These are phyloP conservation scores for Euthynnus affinis DNA, from an alignment of 2,797 vertebrate species.

Conservation along the genomic window DNA sequence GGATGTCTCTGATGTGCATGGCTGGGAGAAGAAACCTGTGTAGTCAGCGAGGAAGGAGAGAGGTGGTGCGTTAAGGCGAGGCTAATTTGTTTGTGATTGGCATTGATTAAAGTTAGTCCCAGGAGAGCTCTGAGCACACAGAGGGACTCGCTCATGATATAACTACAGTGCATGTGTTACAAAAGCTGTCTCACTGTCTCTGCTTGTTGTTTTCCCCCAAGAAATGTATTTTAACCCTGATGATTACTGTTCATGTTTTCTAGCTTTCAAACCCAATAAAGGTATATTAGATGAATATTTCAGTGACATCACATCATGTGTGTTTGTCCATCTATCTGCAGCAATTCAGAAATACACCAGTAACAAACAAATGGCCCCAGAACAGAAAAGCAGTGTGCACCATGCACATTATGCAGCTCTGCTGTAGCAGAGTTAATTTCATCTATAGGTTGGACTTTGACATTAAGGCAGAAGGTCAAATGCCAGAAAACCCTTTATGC, in stretches of 20 bases:
- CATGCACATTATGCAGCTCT: background rate
- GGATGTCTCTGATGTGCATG: conserved; percentile 49
- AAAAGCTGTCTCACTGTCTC: conserved; percentile 30
- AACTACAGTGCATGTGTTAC: conserved; percentile 36
- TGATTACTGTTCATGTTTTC: conserved; percentile 3
- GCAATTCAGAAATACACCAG: background rate
- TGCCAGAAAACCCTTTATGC: conserved; percentile 8
- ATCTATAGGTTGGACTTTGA: background rate
- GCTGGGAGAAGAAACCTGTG: conserved; percentile 50
- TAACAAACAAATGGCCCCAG: background rate
- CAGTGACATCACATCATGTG: conserved; percentile 5
- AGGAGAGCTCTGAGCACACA: conserved; percentile 53
- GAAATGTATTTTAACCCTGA: background rate
- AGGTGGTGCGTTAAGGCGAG: conserved; percentile 73
- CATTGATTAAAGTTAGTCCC: conserved; percentile 77
- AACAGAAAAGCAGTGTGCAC: background rate
- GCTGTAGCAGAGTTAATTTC: background rate
- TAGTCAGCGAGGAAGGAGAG: conserved; percentile 57
- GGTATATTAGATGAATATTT: background rate
- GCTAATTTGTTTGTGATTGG: conserved; percentile 82
- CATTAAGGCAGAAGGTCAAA: conserved; percentile 15
- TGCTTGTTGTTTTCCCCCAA: conserved; percentile 15
- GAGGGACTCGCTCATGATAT: conserved; percentile 38
- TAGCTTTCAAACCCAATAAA: background rate
- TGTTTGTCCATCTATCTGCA: background rate